Evolutionary conservation across 2,113 vertebrate genomes (phyloP).

Genomic region (Peromyscus leucopus): DNA sequence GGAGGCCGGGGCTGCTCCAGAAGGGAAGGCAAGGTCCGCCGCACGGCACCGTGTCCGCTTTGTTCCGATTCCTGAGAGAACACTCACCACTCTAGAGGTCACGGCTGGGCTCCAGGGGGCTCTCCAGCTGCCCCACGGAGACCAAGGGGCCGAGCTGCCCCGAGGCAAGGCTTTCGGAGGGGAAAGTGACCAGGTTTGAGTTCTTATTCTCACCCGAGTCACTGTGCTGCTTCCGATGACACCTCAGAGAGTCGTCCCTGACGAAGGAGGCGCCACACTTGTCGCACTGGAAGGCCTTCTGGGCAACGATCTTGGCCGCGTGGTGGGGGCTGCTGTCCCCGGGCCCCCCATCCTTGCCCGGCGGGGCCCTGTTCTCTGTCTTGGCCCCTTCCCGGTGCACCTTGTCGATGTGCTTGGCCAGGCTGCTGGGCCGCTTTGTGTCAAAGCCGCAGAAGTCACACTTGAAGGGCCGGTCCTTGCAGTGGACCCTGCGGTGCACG

Average conservation of each 20-base stretch:
- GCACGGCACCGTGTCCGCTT: slow-evolving; percentile 43
- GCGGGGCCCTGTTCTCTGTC: slow-evolving; percentile 76
- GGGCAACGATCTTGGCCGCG: slow-evolving; percentile 92
- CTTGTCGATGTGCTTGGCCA: slow-evolving; percentile 95
- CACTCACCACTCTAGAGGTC: slow-evolving; percentile 82
- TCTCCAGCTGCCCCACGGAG: slow-evolving; percentile 81
- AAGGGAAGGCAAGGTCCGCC: slow-evolving; percentile 85
- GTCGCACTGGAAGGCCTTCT: slow-evolving; percentile 93
- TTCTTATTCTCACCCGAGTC: slow-evolving; percentile 82
- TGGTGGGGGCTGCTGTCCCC: slow-evolving; percentile 86
- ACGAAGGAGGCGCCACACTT: slow-evolving; percentile 95
- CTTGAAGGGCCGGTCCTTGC: slow-evolving; percentile 95
- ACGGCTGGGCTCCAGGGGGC: slow-evolving; percentile 80
- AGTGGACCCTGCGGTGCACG: slow-evolving; percentile 96
- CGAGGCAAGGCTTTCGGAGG: slow-evolving; percentile 82
- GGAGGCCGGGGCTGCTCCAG: slow-evolving; percentile 87
- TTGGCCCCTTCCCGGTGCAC: slow-evolving; percentile 89
- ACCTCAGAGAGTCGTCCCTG: slow-evolving; percentile 95
- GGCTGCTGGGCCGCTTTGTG: slow-evolving; percentile 97
- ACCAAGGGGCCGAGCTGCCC: slow-evolving; percentile 68
- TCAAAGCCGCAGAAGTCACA: slow-evolving; percentile 95
- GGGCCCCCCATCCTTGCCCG: slow-evolving; percentile 78
- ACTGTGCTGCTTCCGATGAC: slow-evolving; percentile 95
- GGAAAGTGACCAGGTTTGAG: slow-evolving; percentile 86
- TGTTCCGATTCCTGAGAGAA: slow-evolving; percentile 84